phyloP scores from a whole-genome alignment of 2,113 vertebrate genomes.

The Thalassoma bifasciatum region DNA sequence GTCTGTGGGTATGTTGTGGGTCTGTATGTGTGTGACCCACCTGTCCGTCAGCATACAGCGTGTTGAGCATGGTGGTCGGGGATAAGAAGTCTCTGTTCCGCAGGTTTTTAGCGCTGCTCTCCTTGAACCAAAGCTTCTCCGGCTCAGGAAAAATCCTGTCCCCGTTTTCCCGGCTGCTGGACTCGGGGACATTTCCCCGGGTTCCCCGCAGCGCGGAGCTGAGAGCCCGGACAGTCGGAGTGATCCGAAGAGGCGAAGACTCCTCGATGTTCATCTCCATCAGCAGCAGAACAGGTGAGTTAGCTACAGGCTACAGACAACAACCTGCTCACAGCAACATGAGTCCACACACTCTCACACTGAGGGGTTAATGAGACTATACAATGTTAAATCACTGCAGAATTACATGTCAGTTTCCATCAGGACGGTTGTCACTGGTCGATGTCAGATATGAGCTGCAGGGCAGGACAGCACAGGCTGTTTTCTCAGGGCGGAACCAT shows the following conservation, averaged over 20 bases:
- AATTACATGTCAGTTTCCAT: neutral
- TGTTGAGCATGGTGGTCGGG: slow-evolving; percentile 87
- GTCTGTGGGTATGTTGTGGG: too few relatives aligned
- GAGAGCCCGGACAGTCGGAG: slow-evolving; percentile 84
- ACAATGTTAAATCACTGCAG: neutral
- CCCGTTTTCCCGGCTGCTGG: slow-evolving; percentile 29
- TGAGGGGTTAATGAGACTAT: neutral
- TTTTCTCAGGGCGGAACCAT: slow-evolving; percentile 58
- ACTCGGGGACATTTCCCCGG: slow-evolving; percentile 43
- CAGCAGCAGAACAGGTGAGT: slow-evolving; percentile 49
- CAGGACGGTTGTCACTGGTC: slow-evolving; percentile 23
- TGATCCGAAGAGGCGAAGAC: slow-evolving; percentile 79
- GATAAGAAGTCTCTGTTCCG: slow-evolving; percentile 91
- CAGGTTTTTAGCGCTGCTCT: slow-evolving; percentile 91
- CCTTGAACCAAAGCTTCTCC: slow-evolving; percentile 91
- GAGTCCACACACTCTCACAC: neutral
- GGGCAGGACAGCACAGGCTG: slow-evolving; percentile 35
- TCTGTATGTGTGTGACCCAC: slow-evolving; percentile 74
- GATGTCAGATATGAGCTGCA: slow-evolving; percentile 54
- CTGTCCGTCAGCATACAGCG: slow-evolving; percentile 87
- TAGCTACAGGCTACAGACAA: slow-evolving; percentile 22
- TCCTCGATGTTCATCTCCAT: slow-evolving; percentile 77
- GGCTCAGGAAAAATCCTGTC: slow-evolving; percentile 68
- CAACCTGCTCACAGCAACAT: slow-evolving; percentile 28
- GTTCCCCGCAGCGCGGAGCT: slow-evolving; percentile 83